Percentiles rank a stretch among this genome's conserved stretches.
phyloP scores from a whole-genome alignment of 2,113 vertebrate genomes.

The Eonycteris spelaea region DNA sequence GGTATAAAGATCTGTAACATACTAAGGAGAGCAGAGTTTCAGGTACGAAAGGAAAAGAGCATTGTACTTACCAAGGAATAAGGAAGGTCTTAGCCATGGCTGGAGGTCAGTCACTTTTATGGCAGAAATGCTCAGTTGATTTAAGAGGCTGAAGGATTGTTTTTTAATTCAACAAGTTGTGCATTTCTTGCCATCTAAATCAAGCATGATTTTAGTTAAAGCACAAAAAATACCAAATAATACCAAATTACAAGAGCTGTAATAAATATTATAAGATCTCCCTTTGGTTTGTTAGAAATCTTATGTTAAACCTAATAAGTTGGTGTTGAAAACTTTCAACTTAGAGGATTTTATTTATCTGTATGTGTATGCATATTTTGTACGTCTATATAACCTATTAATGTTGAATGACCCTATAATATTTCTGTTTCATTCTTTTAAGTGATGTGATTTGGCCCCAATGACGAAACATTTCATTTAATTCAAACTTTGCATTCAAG shows the following conservation, averaged over 20 bases:
- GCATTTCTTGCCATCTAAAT: slow-evolving; percentile 25
- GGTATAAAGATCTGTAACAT: background rate
- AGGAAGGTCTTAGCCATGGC: background rate
- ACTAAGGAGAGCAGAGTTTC: background rate
- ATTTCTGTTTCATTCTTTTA: slow-evolving; percentile 51
- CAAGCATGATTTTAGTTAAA: slow-evolving; percentile 41
- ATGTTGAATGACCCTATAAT: slow-evolving; percentile 26
- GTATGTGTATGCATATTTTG: background rate
- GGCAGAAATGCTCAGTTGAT: background rate
- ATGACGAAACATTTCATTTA: slow-evolving; percentile 38
- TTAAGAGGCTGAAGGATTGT: background rate
- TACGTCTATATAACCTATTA: background rate
- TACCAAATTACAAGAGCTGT: slow-evolving; percentile 39
- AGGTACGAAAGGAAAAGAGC: background rate
- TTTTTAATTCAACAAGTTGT: slow-evolving; percentile 36
- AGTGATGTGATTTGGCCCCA: slow-evolving; percentile 20
- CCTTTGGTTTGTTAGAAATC: slow-evolving; percentile 51
- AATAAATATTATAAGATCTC: slow-evolving; percentile 14
- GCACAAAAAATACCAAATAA: slow-evolving; percentile 55
- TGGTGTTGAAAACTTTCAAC: slow-evolving; percentile 58
- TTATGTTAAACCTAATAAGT: background rate
- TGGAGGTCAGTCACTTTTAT: background rate
- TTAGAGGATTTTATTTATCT: slow-evolving; percentile 48
- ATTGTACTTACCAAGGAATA: background rate
- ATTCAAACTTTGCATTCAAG: background rate